Percentiles rank a stretch among this genome's conserved stretches.
Evolutionary conservation across 1,140 invertebrate genomes (phyloP).

Genomic region (Caerostris darwini): DNA sequence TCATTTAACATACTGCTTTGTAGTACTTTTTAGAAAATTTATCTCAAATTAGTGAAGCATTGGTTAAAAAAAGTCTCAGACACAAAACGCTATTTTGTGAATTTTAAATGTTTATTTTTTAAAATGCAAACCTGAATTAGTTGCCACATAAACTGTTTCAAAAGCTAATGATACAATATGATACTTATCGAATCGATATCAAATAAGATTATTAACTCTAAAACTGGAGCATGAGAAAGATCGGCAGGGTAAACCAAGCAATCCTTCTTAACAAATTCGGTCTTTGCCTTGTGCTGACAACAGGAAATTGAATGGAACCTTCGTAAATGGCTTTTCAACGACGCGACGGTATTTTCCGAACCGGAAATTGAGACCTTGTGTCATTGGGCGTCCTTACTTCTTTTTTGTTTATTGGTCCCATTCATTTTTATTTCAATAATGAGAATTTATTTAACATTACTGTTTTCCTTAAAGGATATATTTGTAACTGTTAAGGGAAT

Average conservation of each 20-base stretch:
- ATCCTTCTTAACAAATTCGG: constrained; percentile 48
- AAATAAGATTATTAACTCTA: not conserved
- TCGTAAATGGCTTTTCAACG: constrained; percentile 57
- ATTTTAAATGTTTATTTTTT: too few species aligned
- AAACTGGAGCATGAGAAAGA: not conserved
- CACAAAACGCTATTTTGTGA: too few species aligned
- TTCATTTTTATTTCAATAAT: constrained; percentile 43
- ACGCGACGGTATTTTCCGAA: constrained; percentile 47
- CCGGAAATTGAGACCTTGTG: constrained; percentile 54
- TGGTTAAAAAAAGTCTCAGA: too few species aligned
- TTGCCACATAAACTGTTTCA: not conserved
- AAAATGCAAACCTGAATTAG: too few species aligned
- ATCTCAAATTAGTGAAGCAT: too few species aligned
- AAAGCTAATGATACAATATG: not conserved
- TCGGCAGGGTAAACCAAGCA: constrained; percentile 9
- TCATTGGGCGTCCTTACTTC: constrained; percentile 8
- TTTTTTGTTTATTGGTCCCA: constrained; percentile 13
- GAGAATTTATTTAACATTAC: not conserved
- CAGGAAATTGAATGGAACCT: constrained; percentile 69
- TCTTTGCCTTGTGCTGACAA: constrained; percentile 12
- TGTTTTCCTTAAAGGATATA: not conserved
- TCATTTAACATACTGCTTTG: too few species aligned
- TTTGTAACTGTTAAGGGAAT: too few species aligned
- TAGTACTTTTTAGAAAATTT: too few species aligned
- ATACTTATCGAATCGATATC: not conserved